Conservation (phyloP, 64 coral and sea anemone species). For the Pocillopora damicornis region DNA sequence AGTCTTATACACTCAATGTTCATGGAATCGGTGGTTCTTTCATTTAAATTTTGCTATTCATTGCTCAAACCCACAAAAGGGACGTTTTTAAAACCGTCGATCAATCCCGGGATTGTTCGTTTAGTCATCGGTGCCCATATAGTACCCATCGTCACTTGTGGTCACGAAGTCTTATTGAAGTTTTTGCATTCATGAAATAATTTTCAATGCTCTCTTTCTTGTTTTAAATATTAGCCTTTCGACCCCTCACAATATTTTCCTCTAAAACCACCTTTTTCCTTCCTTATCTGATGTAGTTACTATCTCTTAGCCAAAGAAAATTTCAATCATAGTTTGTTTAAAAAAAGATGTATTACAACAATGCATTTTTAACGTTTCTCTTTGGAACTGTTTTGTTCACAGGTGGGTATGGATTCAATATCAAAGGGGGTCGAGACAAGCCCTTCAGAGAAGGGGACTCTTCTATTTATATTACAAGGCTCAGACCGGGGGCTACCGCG, state of each 20-base stretch:
- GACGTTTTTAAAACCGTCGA: no score
- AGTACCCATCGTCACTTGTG: neutral
- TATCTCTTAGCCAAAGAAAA: no score
- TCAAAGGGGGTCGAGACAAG: constrained; percentile 86
- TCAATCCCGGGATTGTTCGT: neutral
- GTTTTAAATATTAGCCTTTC: no score
- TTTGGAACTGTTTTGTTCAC: neutral
- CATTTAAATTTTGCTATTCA: no score
- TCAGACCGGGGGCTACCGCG: constrained; percentile 74
- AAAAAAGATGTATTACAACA: no score
- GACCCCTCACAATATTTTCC: no score
- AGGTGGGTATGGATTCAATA: constrained; percentile 91
- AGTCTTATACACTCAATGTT: no score
- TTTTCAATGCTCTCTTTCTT: neutral
- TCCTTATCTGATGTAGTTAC: neutral
- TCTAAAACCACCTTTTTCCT: neutral
- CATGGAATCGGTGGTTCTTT: no score
- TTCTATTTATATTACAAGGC: constrained; percentile 79
- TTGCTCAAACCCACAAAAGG: no score
- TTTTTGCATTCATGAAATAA: neutral
- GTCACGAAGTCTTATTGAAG: neutral
- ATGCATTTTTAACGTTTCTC: neutral
- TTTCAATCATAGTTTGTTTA: no score
- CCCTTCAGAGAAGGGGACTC: constrained; percentile 67
- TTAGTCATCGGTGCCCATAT: neutral